A percentile compares a stretch with the other conserved stretches of the same genome.
Conservation (phyloP, 2,888 invertebrate genomes). For the Parnassius smintheus region DNA sequence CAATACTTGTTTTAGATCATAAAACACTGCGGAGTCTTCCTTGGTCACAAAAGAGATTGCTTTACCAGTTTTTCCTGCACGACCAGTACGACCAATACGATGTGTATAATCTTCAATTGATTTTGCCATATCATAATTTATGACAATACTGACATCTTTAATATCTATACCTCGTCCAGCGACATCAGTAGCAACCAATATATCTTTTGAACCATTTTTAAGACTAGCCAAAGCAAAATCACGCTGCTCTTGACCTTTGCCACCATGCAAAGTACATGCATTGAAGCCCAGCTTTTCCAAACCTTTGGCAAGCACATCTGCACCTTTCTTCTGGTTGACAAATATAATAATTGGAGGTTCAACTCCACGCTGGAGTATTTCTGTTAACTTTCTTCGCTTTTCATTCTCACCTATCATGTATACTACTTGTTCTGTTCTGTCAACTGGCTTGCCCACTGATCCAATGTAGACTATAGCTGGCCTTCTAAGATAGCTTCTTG, state of each 20-base stretch:
- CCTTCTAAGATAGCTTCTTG: slow-evolving; percentile 95
- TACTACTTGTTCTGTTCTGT: slow-evolving; percentile 98
- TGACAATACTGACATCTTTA: slow-evolving; percentile 99
- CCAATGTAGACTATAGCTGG: slow-evolving; percentile 99
- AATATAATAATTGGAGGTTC: slow-evolving; percentile 99
- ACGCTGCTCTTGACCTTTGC: slow-evolving; percentile 99
- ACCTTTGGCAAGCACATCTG: slow-evolving; percentile 97
- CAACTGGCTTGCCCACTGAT: slow-evolving; percentile 97
- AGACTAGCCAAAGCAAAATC: slow-evolving; percentile 98
- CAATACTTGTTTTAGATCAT: slow-evolving; percentile 96
- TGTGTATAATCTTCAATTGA: slow-evolving; percentile 98
- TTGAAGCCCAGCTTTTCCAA: slow-evolving; percentile 98
- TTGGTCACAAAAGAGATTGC: slow-evolving; percentile 98
- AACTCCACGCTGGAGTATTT: slow-evolving; percentile 92
- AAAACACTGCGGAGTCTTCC: slow-evolving; percentile 96
- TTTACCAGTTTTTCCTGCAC: slow-evolving; percentile 98
- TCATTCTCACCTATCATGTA: slow-evolving; percentile 97
- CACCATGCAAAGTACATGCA: slow-evolving; percentile 98
- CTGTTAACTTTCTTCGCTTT: slow-evolving; percentile 97
- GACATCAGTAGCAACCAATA: slow-evolving; percentile 99
- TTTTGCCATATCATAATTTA: slow-evolving; percentile 99
- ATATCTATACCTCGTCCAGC: slow-evolving; percentile 99
- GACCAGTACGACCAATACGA: slow-evolving; percentile 99
- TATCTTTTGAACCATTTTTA: slow-evolving; percentile 97
- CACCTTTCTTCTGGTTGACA: slow-evolving; percentile 99